phyloP scores from a whole-genome alignment of 2,113 vertebrate genomes.

The Apus apus region DNA sequence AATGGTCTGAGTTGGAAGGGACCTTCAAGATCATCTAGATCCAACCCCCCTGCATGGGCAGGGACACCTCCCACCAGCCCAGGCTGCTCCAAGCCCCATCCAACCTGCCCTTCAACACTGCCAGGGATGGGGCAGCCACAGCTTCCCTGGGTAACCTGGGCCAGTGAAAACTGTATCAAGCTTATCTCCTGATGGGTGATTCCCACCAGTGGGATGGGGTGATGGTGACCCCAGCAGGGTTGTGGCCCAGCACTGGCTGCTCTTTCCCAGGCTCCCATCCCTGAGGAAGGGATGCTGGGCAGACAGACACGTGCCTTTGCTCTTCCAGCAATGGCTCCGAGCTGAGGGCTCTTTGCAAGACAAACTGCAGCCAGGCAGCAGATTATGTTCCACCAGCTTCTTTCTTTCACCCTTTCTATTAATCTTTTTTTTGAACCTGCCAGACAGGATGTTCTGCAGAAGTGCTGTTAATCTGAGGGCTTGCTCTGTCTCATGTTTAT shows the following conservation, averaged over 20 bases:
- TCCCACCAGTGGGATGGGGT: not conserved
- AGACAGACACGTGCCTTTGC: not conserved
- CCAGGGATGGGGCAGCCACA: too few species aligned
- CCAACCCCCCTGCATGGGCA: too few species aligned
- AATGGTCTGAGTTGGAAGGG: too few species aligned
- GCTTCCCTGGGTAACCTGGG: too few species aligned
- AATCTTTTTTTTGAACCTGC: not conserved
- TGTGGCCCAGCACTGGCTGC: fast-evolving
- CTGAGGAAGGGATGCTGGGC: not conserved
- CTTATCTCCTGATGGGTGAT: too few species aligned
- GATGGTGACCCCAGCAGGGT: not conserved
- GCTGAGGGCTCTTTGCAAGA: not conserved
- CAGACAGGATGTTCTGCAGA: not conserved
- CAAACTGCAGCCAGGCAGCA: not conserved
- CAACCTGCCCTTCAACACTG: too few species aligned
- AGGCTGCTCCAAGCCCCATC: too few species aligned
- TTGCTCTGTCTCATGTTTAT: not conserved
- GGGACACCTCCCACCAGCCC: too few species aligned
- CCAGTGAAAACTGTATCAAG: too few species aligned
- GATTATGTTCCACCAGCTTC: not conserved
- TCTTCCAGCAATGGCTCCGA: not conserved
- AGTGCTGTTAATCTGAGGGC: not conserved
- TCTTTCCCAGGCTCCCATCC: not conserved
- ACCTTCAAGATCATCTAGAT: too few species aligned
- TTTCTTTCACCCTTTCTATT: not conserved